phyloP scores from a whole-genome alignment of 2,797 vertebrate genomes.

The Dryobates pubescens region DNA sequence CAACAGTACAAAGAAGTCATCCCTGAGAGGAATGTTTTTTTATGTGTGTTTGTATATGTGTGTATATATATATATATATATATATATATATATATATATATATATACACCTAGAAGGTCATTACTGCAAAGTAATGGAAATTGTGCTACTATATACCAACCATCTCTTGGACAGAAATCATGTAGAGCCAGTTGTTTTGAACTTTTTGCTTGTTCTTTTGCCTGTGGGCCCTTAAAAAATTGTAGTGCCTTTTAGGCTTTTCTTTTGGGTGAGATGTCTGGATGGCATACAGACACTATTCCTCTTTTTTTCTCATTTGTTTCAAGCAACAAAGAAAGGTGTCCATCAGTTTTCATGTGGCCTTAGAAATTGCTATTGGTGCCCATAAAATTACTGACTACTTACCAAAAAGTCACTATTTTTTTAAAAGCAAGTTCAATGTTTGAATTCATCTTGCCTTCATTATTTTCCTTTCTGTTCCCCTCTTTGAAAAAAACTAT shows the following conservation, averaged over 20 bases:
- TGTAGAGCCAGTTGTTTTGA: neutral
- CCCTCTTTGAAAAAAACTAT: neutral
- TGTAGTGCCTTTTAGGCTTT: neutral
- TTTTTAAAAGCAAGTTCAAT: neutral
- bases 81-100: too few species aligned
- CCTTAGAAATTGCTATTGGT: accelerated
- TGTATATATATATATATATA: neutral
- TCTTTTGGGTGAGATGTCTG: neutral
- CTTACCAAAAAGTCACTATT: neutral
- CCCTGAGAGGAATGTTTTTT: neutral
- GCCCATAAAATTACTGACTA: neutral
- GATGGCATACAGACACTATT: neutral
- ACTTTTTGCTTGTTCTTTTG: neutral
- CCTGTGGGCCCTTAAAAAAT: neutral
- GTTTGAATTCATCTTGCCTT: neutral
- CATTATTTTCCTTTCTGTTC: neutral
- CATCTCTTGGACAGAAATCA: neutral
- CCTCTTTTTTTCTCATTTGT: neutral
- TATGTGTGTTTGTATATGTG: too few species aligned
- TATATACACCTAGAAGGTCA: neutral
- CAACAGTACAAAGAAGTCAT: neutral
- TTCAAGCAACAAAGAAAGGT: neutral
- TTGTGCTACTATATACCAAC: neutral
- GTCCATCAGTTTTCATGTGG: neutral
- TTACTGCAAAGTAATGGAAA: neutral